phyloP scores from a whole-genome alignment of 2,888 invertebrate genomes.

The Malthinus flaveolus region DNA sequence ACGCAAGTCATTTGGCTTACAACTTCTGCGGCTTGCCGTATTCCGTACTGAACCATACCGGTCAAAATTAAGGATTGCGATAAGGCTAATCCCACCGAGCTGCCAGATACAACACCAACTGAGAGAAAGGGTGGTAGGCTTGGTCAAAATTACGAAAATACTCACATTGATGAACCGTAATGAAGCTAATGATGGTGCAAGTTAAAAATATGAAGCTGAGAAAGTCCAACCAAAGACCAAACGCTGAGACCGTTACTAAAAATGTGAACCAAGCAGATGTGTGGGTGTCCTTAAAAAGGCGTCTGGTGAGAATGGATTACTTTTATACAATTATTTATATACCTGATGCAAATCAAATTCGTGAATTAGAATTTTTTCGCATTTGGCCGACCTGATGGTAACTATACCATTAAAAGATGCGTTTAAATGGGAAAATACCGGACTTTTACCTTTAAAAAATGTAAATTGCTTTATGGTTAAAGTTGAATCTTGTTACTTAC shows the following conservation, averaged over 20 bases:
- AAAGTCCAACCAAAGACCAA: conserved; percentile 68
- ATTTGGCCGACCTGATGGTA: conserved; percentile 80
- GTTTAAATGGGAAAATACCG: conserved; percentile 85
- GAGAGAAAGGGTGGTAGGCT: background rate
- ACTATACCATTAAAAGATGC: conserved; percentile 81
- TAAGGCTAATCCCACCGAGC: conserved; percentile 70
- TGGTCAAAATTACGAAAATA: conserved; percentile 30
- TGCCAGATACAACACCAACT: conserved; percentile 50
- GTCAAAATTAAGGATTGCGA: conserved; percentile 71
- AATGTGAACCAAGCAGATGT: conserved; percentile 67
- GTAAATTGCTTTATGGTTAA: background rate
- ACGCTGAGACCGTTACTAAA: conserved; percentile 64
- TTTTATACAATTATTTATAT: background rate
- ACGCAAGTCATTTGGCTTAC: conserved; percentile 74
- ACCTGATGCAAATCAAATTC: conserved; percentile 71
- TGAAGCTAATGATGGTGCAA: conserved; percentile 64
- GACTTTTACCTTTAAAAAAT: conserved; percentile 69
- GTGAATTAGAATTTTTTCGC: conserved; percentile 65
- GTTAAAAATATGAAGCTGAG: conserved; percentile 64
- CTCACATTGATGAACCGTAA: conserved; percentile 58
- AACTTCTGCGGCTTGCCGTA: conserved; percentile 74
- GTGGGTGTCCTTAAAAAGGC: conserved; percentile 57
- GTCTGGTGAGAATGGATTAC: background rate
- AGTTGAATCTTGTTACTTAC: conserved; percentile 44
- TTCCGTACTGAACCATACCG: conserved; percentile 78